A percentile compares a stretch with the other conserved stretches of the same genome.
Conservation (phyloP, 2,888 invertebrate species). For the Sicus ferrugineus region DNA sequence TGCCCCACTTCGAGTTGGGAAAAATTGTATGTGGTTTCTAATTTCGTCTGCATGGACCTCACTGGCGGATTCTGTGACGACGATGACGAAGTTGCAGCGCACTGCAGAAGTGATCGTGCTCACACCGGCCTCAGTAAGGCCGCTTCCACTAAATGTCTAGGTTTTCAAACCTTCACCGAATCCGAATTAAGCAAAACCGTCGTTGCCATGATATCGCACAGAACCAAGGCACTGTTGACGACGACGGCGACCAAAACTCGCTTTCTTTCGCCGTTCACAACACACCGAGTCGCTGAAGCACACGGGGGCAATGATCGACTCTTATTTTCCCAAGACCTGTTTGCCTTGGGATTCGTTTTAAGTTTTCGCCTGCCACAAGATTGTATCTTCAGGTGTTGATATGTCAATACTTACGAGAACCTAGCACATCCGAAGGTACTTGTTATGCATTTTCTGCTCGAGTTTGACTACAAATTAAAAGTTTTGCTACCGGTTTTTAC, state of each 20-base stretch:
- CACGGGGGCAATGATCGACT: slow-evolving; percentile 46
- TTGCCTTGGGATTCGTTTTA: slow-evolving; percentile 57
- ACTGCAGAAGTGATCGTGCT: slow-evolving; percentile 19
- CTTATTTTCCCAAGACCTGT: slow-evolving; percentile 52
- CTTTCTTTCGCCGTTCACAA: slow-evolving; percentile 39
- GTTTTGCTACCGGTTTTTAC: slow-evolving; percentile 1
- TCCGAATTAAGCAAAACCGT: slow-evolving; percentile 2
- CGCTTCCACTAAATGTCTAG: slow-evolving; percentile 12
- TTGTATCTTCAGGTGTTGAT: neutral
- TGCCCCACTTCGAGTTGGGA: too few relatives aligned
- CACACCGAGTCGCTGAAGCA: slow-evolving; percentile 7
- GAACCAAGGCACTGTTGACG: slow-evolving; percentile 10
- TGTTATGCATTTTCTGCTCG: neutral
- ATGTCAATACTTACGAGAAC: slow-evolving; percentile 12
- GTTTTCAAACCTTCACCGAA: slow-evolving; percentile 5
- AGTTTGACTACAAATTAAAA: neutral
- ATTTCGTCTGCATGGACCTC: neutral
- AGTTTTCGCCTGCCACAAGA: slow-evolving; percentile 20
- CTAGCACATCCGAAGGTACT: neutral
- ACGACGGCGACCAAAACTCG: slow-evolving; percentile 29
- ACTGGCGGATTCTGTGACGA: neutral
- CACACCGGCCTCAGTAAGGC: neutral
- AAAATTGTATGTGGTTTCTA: too few relatives aligned
- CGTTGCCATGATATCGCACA: slow-evolving; percentile 26
- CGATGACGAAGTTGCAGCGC: neutral